Evolutionary conservation across 2,113 vertebrate species (phyloP).

Genomic region (Brachirus orientalis): DNA sequence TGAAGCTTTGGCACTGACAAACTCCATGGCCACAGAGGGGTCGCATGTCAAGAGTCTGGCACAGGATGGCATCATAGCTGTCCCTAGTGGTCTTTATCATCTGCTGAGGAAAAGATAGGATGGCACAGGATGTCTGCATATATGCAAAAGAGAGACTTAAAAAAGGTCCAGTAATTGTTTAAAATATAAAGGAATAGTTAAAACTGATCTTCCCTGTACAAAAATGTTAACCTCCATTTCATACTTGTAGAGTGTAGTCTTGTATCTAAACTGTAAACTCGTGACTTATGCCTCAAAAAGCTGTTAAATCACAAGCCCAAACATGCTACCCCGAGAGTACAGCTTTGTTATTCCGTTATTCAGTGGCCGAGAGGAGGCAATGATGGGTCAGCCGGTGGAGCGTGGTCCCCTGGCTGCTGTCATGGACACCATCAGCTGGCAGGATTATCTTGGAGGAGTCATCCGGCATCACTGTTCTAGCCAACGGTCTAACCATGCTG

Average conservation of each 20-base stretch:
- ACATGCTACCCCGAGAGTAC: background rate
- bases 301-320: background rate
- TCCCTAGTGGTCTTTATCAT: constrained; percentile 22
- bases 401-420: constrained; percentile 87
- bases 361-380: constrained; percentile 86
- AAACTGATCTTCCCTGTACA: too few species aligned
- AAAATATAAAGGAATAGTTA: background rate
- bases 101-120: constrained; percentile 17
- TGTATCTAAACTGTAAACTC: background rate
- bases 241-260: too few species aligned
- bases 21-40: background rate
- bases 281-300: background rate
- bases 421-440: constrained; percentile 94
- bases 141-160: constrained; percentile 6
- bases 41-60: constrained; percentile 32
- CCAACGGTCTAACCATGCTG: constrained; percentile 89
- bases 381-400: constrained; percentile 85
- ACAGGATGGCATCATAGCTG: constrained; percentile 17
- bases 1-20: constrained; percentile 10
- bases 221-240: too few species aligned
- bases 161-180: background rate
- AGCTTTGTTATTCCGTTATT: constrained; percentile 3
- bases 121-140: constrained; percentile 14
- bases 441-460: constrained; percentile 93
- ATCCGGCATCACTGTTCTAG: constrained; percentile 96